phyloP scores from a whole-genome alignment of 2,888 invertebrate species.

The Zaprionus lineosus region DNA sequence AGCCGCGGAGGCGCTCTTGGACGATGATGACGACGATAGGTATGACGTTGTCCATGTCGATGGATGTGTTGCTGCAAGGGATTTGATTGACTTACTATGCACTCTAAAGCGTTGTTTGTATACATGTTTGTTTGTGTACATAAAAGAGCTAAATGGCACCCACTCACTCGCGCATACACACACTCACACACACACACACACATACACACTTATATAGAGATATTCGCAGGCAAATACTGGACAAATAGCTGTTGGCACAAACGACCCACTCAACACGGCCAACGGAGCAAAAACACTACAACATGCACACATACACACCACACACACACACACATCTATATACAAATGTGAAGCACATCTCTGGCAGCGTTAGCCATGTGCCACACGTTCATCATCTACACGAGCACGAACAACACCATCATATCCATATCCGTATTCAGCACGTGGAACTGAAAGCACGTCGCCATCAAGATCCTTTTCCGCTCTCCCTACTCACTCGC shows the following conservation, averaged over 20 bases:
- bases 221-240: conserved; percentile 13
- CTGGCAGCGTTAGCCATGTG: conserved; percentile 9
- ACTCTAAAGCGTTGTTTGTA: conserved; percentile 23
- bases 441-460: conserved; percentile 36
- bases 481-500: neutral
- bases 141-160: conserved; percentile 48
- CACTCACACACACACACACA: conserved; percentile 9
- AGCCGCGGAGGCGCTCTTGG: no score
- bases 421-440: conserved; percentile 51
- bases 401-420: conserved; percentile 18
- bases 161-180: neutral
- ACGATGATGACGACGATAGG: conserved; percentile 12
- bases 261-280: conserved; percentile 39
- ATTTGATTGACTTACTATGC: conserved; percentile 61
- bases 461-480: conserved; percentile 39
- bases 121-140: no score
- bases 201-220: no score
- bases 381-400: conserved; percentile 25
- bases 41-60: conserved; percentile 14
- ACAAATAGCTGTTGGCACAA: conserved; percentile 33
- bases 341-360: conserved; percentile 17
- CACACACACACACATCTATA: neutral
- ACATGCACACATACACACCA: no score
- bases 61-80: conserved; percentile 30
- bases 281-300: conserved; percentile 29